Conservation (phyloP, 2,888 invertebrate genomes). For the Strigamia maritima region DNA sequence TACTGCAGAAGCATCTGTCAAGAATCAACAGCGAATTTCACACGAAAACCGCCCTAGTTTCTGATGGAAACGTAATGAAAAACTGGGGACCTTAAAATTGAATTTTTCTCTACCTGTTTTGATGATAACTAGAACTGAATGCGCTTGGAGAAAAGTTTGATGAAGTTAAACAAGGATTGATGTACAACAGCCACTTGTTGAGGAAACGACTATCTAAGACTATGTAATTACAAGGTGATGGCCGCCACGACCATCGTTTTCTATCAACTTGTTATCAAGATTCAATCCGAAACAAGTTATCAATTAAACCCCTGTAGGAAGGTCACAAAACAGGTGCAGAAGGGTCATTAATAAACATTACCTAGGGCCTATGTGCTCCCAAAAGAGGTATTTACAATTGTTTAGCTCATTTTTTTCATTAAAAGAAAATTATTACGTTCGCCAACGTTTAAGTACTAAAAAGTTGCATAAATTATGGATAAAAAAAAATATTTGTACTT, state of each 20-base stretch:
- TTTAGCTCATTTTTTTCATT: background rate
- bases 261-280: conserved; percentile 25
- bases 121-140: background rate
- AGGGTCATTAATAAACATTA: conserved; percentile 26
- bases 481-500: background rate
- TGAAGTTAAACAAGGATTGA: background rate
- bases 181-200: conserved; percentile 6
- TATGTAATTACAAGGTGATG: conserved; percentile 15
- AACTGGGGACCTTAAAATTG: too few relatives aligned
- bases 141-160: background rate
- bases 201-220: background rate
- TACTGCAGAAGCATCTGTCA: background rate
- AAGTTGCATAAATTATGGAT: background rate
- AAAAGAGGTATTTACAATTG: background rate
- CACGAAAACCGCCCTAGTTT: too few relatives aligned
- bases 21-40: too few relatives aligned
- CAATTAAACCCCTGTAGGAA: conserved; percentile 21
- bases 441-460: background rate
- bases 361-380: background rate
- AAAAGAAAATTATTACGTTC: background rate
- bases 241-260: conserved; percentile 7
- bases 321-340: conserved; percentile 24
- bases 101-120: background rate
- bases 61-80: too few relatives aligned
- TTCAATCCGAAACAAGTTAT: conserved; percentile 1